Percentiles rank a stretch among this genome's conserved stretches.
phyloP scores from a whole-genome alignment of 2,888 invertebrate genomes.

The Epistrophe grossulariae region DNA sequence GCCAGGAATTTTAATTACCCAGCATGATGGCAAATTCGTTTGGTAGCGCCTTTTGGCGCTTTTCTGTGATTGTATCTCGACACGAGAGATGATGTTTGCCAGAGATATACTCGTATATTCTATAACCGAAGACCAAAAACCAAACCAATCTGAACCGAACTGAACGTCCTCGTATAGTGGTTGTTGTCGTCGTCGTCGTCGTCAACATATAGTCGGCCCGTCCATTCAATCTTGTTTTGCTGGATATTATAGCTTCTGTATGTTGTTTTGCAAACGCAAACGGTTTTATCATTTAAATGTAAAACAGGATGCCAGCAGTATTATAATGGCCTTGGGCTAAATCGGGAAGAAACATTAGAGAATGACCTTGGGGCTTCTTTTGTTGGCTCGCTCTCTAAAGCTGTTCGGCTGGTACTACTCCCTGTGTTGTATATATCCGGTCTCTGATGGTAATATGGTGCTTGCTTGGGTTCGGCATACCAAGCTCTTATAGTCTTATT shows the following conservation, averaged over 20 bases:
- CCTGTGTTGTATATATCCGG: constrained; percentile 37
- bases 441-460: constrained; percentile 40
- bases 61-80: constrained; percentile 76
- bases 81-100: constrained; percentile 74
- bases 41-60: constrained; percentile 71
- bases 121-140: constrained; percentile 40
- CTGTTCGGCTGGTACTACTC: neutral
- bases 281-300: constrained; percentile 76
- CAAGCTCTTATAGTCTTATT: constrained; percentile 65
- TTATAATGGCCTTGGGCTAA: constrained; percentile 52
- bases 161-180: constrained; percentile 7
- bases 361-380: constrained; percentile 41
- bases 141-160: constrained; percentile 2
- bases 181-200: constrained; percentile 1
- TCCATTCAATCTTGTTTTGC: constrained; percentile 36
- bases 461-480: constrained; percentile 26
- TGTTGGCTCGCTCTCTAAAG: constrained; percentile 50
- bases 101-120: constrained; percentile 43
- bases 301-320: constrained; percentile 72
- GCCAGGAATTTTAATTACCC: constrained; percentile 75
- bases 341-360: constrained; percentile 74
- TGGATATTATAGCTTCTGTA: constrained; percentile 56
- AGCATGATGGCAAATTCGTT: constrained; percentile 71
- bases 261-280: constrained; percentile 67
- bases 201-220: constrained; percentile 10